Conservation (phyloP, 2,888 invertebrate species). For the Drosophila mettleri region DNA sequence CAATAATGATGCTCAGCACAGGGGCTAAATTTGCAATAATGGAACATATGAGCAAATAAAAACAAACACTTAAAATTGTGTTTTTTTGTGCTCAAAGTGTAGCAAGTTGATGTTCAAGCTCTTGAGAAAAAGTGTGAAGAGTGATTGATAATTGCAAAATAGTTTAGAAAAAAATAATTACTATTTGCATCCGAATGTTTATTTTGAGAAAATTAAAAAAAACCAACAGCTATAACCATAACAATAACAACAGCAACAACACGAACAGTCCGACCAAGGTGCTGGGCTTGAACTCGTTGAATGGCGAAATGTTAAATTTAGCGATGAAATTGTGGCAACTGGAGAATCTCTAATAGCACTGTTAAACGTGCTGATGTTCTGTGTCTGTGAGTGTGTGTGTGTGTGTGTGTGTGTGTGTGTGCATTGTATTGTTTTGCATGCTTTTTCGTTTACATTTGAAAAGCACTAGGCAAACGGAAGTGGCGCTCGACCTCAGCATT, state of each 20-base stretch:
- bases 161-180: constrained; percentile 24
- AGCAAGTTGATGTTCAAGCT: constrained; percentile 10
- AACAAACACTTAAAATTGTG: constrained; percentile 16
- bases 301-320: constrained; percentile 78
- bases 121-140: constrained; percentile 5
- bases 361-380: constrained; percentile 23
- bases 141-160: constrained; percentile 24
- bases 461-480: constrained; percentile 78
- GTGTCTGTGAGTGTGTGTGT: constrained; percentile 25
- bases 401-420: constrained; percentile 25
- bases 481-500: constrained; percentile 83
- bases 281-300: constrained; percentile 33
- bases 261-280: constrained; percentile 44
- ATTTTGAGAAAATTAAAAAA: constrained; percentile 37
- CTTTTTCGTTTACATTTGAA: constrained; percentile 79
- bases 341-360: constrained; percentile 26
- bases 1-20: constrained; percentile 9
- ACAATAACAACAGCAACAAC: constrained; percentile 19
- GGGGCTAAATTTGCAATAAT: constrained; percentile 34
- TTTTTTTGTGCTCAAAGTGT: constrained; percentile 15
- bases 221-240: constrained; percentile 15
- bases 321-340: constrained; percentile 33
- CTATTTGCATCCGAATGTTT: constrained; percentile 43
- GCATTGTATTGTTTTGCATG: constrained; percentile 72
- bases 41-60: constrained; percentile 28